phyloP scores from a whole-genome alignment of 92 coral and sea anemone species.

The Epizoanthus stellaris region DNA sequence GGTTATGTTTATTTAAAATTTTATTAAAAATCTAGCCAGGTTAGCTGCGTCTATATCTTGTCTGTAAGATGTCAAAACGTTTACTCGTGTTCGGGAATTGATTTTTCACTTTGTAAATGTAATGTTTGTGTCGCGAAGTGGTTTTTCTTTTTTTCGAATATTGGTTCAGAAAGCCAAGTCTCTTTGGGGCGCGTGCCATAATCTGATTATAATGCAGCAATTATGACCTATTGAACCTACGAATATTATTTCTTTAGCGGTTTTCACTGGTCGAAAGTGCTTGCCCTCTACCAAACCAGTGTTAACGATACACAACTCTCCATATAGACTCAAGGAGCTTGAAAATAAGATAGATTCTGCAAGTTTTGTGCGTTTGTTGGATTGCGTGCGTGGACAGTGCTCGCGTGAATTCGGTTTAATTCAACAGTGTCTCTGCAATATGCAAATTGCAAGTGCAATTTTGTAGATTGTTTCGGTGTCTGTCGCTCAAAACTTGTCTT shows the following conservation, averaged over 20 bases:
- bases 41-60: slow-evolving; percentile 44
- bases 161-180: slow-evolving; percentile 5
- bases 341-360: background rate
- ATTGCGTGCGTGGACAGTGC: slow-evolving; percentile 67
- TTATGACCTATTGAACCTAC: slow-evolving; percentile 87
- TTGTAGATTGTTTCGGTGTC: slow-evolving; percentile 77
- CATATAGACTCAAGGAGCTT: background rate
- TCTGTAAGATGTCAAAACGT: slow-evolving; percentile 28
- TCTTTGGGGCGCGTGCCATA: slow-evolving; percentile 54
- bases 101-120: background rate
- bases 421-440: slow-evolving; percentile 87
- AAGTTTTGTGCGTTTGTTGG: slow-evolving; percentile 15
- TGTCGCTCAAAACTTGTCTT: slow-evolving; percentile 45
- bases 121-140: background rate
- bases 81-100: background rate
- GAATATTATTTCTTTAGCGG: slow-evolving; percentile 40
- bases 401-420: slow-evolving; percentile 74
- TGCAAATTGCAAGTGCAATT: slow-evolving; percentile 84
- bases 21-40: slow-evolving; percentile 55
- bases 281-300: background rate
- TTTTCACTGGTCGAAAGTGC: slow-evolving; percentile 36
- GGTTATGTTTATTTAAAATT: slow-evolving; percentile 70
- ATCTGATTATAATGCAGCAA: slow-evolving; percentile 60
- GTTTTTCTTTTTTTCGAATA: background rate
- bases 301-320: background rate